These are phyloP conservation scores for Coilia nasus DNA, from an alignment of 2,797 vertebrate genomes.

Conservation along the genomic window DNA sequence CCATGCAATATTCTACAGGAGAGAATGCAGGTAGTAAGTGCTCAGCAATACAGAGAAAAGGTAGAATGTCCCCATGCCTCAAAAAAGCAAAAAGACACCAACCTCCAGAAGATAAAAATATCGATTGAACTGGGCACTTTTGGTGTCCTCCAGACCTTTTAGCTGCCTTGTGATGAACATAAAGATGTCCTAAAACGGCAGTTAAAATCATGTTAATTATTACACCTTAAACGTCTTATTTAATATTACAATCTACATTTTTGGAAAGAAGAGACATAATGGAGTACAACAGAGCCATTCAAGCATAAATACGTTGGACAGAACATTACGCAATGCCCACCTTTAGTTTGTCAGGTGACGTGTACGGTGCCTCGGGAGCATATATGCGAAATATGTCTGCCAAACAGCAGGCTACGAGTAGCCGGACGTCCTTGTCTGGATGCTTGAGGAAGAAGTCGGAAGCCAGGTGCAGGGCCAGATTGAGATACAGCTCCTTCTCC, in stretches of 20 bases:
- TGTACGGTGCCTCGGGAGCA: slow-evolving; percentile 96
- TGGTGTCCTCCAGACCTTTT: slow-evolving; percentile 97
- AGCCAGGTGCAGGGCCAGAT: slow-evolving; percentile 94
- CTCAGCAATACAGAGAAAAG: slow-evolving; percentile 32
- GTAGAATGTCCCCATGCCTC: neutral
- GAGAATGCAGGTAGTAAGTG: slow-evolving; percentile 19
- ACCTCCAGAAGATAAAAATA: slow-evolving; percentile 99
- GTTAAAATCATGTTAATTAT: neutral
- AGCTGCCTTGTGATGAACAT: slow-evolving; percentile 99
- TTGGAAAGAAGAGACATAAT: slow-evolving; percentile 35
- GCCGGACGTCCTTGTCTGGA: slow-evolving; percentile 96
- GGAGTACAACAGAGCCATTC: neutral
- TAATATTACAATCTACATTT: no score
- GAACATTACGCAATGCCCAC: slow-evolving; percentile 59
- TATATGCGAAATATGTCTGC: slow-evolving; percentile 99
- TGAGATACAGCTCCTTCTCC: slow-evolving; percentile 96
- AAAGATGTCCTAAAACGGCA: slow-evolving; percentile 89
- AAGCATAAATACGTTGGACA: neutral
- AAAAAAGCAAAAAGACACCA: slow-evolving; percentile 40
- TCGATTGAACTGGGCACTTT: slow-evolving; percentile 98
- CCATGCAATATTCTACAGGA: slow-evolving; percentile 93
- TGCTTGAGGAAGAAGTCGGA: slow-evolving; percentile 99
- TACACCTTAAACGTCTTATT: neutral
- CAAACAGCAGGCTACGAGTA: slow-evolving; percentile 95
- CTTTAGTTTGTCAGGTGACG: slow-evolving; percentile 97